These are phyloP conservation scores for Opisthocomus hoazin DNA, from an alignment of 2,113 vertebrate genomes.

Conservation along the genomic window DNA sequence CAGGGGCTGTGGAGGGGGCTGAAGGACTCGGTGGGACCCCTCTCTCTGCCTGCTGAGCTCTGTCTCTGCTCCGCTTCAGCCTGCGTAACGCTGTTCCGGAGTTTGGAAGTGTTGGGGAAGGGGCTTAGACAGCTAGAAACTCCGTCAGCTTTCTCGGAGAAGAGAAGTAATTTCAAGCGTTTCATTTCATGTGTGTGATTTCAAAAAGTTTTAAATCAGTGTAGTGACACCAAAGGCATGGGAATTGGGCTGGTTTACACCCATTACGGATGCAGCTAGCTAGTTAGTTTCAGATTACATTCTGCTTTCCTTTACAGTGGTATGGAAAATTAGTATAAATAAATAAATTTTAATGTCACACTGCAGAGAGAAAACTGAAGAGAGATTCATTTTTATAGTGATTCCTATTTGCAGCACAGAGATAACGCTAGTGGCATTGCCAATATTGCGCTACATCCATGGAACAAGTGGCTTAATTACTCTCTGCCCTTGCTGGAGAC, in stretches of 20 bases:
- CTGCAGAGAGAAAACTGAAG: neutral
- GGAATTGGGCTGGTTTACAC: neutral
- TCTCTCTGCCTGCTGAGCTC: neutral
- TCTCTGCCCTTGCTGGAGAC: neutral
- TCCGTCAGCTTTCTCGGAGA: neutral
- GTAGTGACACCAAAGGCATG: neutral
- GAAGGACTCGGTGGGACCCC: rapidly evolving
- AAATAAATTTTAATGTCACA: neutral
- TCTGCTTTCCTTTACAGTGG: neutral
- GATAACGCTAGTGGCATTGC: neutral
- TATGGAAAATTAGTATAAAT: neutral
- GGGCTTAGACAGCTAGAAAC: neutral
- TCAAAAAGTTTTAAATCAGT: neutral
- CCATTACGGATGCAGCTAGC: neutral
- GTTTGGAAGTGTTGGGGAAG: neutral
- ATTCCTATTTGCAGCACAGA: neutral
- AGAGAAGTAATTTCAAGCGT: neutral
- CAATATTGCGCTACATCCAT: neutral
- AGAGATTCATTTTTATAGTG: neutral
- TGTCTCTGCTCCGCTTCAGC: neutral
- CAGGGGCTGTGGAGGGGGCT: neutral
- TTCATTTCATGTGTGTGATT: neutral
- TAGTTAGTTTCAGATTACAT: neutral
- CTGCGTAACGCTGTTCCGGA: rapidly evolving
- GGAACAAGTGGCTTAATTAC: neutral